Conservation (phyloP, 2,113 vertebrate genomes). For the Entelurus aequoreus region DNA sequence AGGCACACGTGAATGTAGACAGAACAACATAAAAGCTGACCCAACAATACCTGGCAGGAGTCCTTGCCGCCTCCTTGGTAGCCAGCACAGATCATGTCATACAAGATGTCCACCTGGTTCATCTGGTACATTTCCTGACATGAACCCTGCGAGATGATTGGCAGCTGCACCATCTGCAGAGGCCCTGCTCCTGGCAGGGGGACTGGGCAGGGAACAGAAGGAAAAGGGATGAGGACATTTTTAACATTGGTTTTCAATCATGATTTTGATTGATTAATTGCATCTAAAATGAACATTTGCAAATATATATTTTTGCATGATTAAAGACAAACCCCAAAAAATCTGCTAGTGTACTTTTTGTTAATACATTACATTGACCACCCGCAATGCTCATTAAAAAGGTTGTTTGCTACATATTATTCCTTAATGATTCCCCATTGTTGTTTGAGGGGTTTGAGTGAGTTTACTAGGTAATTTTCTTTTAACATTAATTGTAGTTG, state of each 20-base stretch:
- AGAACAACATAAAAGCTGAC: constrained; percentile 16
- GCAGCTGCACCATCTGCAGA: constrained; percentile 71
- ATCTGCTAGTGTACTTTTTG: too few species aligned
- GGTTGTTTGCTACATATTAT: too few species aligned
- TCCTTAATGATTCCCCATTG: too few species aligned
- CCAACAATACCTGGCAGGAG: constrained; percentile 72
- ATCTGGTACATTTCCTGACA: constrained; percentile 68
- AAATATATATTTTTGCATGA: too few species aligned
- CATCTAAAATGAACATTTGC: too few species aligned
- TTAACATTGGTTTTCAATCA: not conserved
- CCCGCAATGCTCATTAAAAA: not conserved
- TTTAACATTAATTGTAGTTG: too few species aligned
- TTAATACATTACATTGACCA: too few species aligned
- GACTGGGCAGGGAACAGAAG: constrained; percentile 41
- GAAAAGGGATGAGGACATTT: constrained; percentile 5
- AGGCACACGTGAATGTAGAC: constrained; percentile 4
- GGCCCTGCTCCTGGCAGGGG: constrained; percentile 47
- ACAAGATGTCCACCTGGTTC: constrained; percentile 55
- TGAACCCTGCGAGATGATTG: constrained; percentile 62
- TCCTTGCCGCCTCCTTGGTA: constrained; percentile 65
- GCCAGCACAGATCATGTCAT: constrained; percentile 76
- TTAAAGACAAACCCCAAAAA: too few species aligned
- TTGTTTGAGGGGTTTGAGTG: too few species aligned
- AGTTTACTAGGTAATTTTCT: too few species aligned
- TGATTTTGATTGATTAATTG: not conserved